Conservation (phyloP, 2,888 invertebrate genomes). For the Ophion obscuratus region DNA sequence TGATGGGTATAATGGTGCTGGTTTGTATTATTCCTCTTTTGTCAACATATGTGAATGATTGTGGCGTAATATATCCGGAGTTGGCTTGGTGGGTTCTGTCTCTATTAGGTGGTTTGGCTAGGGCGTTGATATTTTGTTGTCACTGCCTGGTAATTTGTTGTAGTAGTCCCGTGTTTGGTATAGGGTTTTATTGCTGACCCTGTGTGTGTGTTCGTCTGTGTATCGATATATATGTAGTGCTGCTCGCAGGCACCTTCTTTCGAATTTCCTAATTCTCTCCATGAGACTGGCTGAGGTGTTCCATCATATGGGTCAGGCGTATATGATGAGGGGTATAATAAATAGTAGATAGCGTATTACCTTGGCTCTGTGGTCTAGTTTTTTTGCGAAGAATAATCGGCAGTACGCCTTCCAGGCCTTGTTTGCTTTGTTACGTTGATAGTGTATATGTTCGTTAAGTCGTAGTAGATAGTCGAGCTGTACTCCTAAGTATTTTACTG, state of each 20-base stretch:
- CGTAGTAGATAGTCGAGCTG: too few species aligned
- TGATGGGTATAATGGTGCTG: neutral
- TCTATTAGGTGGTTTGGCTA: neutral
- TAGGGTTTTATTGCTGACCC: constrained; percentile 6
- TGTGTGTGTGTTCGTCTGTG: constrained; percentile 6
- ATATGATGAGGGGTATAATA: constrained; percentile 1
- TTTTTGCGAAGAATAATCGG: constrained; percentile 5
- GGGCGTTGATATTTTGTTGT: neutral
- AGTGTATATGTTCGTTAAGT: neutral
- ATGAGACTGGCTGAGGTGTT: neutral
- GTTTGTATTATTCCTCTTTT: constrained; percentile 13
- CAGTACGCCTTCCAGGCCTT: constrained; percentile 5
- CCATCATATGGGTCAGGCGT: constrained; percentile 14
- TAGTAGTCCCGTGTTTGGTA: constrained; percentile 4
- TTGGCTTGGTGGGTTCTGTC: neutral
- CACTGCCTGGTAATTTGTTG: neutral
- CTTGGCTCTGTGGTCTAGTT: constrained; percentile 22
- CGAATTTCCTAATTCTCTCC: constrained; percentile 2
- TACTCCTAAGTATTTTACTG: too few species aligned
- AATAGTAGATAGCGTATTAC: neutral
- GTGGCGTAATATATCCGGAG: neutral
- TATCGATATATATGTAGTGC: constrained; percentile 1
- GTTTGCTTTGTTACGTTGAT: neutral
- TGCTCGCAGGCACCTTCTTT: constrained; percentile 14
- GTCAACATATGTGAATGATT: neutral